Conservation (phyloP, 2,113 vertebrate species). For the Bubalus kerabau region DNA sequence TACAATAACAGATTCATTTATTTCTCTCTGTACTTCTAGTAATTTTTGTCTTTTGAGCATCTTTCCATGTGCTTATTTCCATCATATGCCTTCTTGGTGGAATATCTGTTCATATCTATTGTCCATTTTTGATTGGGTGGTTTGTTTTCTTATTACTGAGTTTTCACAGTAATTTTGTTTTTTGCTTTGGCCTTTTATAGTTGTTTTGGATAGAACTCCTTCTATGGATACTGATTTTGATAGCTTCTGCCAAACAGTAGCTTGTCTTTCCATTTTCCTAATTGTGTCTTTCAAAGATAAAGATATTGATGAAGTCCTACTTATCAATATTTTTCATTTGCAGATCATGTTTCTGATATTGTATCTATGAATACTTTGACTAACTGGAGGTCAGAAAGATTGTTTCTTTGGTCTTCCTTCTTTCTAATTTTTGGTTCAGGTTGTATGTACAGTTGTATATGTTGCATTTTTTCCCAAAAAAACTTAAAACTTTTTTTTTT, state of each 20-base stretch:
- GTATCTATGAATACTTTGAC: background rate
- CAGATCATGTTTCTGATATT: background rate
- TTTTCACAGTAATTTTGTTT: background rate
- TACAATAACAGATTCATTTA: background rate
- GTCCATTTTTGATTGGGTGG: background rate
- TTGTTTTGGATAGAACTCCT: background rate
- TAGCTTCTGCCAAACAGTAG: background rate
- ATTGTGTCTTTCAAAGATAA: background rate
- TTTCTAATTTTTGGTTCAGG: background rate
- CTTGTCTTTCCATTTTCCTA: constrained; percentile 16
- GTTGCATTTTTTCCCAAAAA: background rate
- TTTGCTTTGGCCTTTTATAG: background rate
- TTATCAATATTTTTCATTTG: background rate
- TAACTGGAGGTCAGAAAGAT: background rate
- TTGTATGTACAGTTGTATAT: background rate
- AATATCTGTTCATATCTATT: background rate
- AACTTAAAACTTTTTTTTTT: background rate
- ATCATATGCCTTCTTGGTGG: background rate
- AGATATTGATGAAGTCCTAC: background rate
- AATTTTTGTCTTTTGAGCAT: background rate
- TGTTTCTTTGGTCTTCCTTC: background rate
- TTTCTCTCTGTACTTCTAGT: background rate
- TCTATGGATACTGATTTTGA: background rate
- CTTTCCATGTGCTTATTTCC: background rate
- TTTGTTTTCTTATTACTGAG: background rate